Base-by-base conservation (phyloP, 2,888 invertebrate genomes). In the Kryphioiulus occultus region DNA sequence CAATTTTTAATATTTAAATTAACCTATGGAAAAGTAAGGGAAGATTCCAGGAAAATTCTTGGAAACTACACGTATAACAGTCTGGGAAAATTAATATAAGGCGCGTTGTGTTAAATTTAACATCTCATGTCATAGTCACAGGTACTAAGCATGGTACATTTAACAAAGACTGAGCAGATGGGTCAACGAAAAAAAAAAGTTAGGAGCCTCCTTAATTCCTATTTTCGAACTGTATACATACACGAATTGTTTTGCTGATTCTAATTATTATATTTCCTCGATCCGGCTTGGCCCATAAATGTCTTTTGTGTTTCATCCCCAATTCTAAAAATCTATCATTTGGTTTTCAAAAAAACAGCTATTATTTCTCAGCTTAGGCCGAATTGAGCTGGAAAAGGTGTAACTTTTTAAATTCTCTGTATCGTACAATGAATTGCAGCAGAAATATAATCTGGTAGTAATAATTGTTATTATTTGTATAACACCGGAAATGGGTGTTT, bases 371-470 rank as follows among this genome's bases (percentile, higher is more conserved):
- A 3, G 78, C 22, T 78, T 78, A 78, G 78, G 78, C 15, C 78
- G 22, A 78, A 15, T 30, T 78, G 26, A 78, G 22, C 78, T 78
- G 30, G 15, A 78, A 30, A 78, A 78, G 78, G 78, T 30, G 78
- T 15, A 78, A 26, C 15, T 15, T 78, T 30, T 78, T 15, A 30
- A 78, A 78, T 30, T 78, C 26, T 30, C 78, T 15, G 26, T 78
- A 78, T 26, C 26, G 15, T 78, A 78, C 78, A 78, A 78, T 78
- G 78, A 78, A 78, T 30, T 78, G 26, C 78, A 78, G 7, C 78
- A 78, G 30, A 78, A 78, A 78, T 78, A 78, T 78, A 78, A 78
- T 78, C 78, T 78, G 30, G 78, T 30, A 78, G 78, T 78, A 78
- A 78, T 78, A 78, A 78, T 78, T 78, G 78, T 78, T 78, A 78